Percentiles rank a stretch among this genome's conserved stretches.
Evolutionary conservation across 1,140 invertebrate species (phyloP).

Genomic region (Halesus radiatus): DNA sequence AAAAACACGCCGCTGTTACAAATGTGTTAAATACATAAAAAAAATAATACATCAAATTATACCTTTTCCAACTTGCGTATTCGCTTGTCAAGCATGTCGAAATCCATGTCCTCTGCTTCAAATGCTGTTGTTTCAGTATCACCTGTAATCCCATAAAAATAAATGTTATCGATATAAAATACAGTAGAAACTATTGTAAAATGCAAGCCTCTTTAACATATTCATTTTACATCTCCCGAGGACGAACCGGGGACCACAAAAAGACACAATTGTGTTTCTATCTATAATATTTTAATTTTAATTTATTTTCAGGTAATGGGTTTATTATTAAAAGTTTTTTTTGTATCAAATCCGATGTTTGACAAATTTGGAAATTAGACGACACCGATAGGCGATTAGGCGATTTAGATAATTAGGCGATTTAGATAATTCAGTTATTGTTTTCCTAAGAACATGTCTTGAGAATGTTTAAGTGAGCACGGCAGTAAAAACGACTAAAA

Average conservation of each 20-base stretch:
- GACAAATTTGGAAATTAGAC: not conserved
- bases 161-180: not conserved
- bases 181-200: not conserved
- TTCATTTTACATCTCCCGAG: not conserved
- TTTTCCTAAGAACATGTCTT: no score
- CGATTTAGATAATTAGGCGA: no score
- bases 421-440: no score
- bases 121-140: conserved; percentile 19
- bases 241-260: no score
- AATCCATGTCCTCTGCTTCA: conserved; percentile 25
- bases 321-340: not conserved
- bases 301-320: not conserved
- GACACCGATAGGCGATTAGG: no score
- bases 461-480: no score
- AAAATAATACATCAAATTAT: not conserved
- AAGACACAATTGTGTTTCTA: not conserved
- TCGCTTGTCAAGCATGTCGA: conserved; percentile 27
- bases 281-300: not conserved
- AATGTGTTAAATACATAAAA: not conserved
- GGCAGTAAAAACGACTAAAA: no score
- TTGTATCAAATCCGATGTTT: not conserved
- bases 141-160: not conserved
- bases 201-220: not conserved
- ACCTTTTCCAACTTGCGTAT: conserved; percentile 39
- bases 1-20: not conserved